A percentile compares a stretch with the other conserved stretches of the same genome.
Conservation (phyloP, 2,113 vertebrate species). For the Pelecanus crispus region DNA sequence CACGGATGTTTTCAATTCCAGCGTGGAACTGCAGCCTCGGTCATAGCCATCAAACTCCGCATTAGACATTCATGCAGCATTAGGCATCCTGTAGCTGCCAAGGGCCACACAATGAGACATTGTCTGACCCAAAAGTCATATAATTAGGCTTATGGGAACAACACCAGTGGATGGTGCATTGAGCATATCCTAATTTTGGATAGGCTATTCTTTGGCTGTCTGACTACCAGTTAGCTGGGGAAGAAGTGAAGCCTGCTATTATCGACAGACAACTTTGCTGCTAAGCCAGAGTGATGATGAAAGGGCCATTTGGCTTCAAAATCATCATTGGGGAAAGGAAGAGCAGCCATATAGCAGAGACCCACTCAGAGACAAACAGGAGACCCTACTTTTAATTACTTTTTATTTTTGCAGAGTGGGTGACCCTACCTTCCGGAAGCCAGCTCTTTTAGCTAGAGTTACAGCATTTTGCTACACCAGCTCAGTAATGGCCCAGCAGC, state of each 20-base stretch:
- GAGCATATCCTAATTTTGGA: slow-evolving; percentile 45
- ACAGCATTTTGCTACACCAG: fast-evolving
- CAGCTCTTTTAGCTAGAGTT: neutral
- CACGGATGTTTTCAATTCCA: slow-evolving; percentile 52
- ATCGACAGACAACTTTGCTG: neutral
- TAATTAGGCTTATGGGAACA: slow-evolving; percentile 55
- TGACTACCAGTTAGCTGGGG: slow-evolving; percentile 32
- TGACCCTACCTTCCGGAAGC: neutral
- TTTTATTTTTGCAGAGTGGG: neutral
- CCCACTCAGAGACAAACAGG: neutral
- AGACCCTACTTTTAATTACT: neutral
- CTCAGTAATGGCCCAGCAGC: neutral
- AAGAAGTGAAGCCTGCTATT: slow-evolving; percentile 31
- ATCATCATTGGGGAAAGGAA: neutral
- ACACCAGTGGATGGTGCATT: neutral
- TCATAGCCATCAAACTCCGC: slow-evolving; percentile 36
- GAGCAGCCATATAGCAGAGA: neutral
- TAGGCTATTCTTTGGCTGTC: slow-evolving; percentile 23
- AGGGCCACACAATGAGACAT: slow-evolving; percentile 60
- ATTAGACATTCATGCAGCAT: slow-evolving; percentile 58
- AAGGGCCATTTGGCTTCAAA: slow-evolving; percentile 7
- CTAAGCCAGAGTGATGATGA: neutral
- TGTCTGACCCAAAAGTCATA: slow-evolving; percentile 55
- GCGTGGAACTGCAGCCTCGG: neutral
- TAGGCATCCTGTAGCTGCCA: neutral